Base-by-base conservation (phyloP, 2,888 invertebrate species). In the Thecocarcelia acutangulata region DNA sequence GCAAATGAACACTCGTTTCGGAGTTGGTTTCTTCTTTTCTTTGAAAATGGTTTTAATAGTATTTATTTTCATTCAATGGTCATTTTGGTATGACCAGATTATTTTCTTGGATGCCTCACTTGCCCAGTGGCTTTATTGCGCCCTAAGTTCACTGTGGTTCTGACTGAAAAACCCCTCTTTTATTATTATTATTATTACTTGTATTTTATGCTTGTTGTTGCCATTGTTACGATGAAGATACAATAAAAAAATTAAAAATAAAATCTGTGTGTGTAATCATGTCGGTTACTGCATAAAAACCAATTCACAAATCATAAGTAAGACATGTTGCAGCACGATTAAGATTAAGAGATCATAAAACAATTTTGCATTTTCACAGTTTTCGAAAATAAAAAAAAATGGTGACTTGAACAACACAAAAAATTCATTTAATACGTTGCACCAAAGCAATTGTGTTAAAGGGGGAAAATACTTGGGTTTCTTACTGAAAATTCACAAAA, bases 301-400 rank as follows among this genome's bases (percentile, higher is more conserved):
- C 86, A 88, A 87, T 88, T 87, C 88, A 88, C 88, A 88, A 88
- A 88, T 88, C 88, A 88, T 88, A 88, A 88, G 88, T 88, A 87
- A 88, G 87, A 86, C 86, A 86, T 86, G 85, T 85, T 85, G 85
- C 83, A 78, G 80, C 83, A 83, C 83, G 78, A 83, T 83, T 79
- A 79, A 83, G 83, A 83, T 83, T 83, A 83, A 83, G 83, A 83
- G 80, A 83, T 83, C 83, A 83, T 83, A 83, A 83, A 83, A 81
- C 80, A 83, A 83, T 83, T 83, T 83, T 83, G 83, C 83, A 83
- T 80, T 80, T 83, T 80, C 77, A 80, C 83, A 83, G 73, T 74
- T 82, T 82, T 82, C 63, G 56, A 64, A 69, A 42, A 33, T 56
- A 69, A 70, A 59, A 52, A 33, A n/a, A 50, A 48, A 70, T 44